A percentile compares a stretch with the other conserved stretches of the same genome.
phyloP scores from a whole-genome alignment of 1,140 invertebrate species.

The Ectropis grisescens region DNA sequence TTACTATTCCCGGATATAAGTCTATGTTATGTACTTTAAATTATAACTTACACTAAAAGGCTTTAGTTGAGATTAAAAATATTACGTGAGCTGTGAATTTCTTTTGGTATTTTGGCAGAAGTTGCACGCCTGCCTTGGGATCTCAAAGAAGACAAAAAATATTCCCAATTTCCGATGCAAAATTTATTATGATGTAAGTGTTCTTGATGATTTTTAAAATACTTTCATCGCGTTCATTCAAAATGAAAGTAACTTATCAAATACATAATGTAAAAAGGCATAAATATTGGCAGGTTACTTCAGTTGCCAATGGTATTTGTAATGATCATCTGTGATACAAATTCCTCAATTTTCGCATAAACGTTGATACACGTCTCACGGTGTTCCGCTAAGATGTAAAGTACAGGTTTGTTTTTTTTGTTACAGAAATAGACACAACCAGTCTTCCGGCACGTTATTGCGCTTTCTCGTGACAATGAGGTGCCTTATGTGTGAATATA shows the following conservation, averaged over 20 bases:
- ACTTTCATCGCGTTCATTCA: too few relatives aligned
- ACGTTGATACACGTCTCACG: too few relatives aligned
- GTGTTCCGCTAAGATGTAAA: too few relatives aligned
- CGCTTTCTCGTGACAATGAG: conserved; percentile 56
- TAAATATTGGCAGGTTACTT: conserved; percentile 39
- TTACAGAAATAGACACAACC: conserved; percentile 63
- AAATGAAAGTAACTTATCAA: too few relatives aligned
- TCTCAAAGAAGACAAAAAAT: conserved; percentile 68
- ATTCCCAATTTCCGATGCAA: conserved; percentile 63
- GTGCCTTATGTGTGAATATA: conserved; percentile 46
- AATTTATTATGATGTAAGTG: conserved; percentile 68
- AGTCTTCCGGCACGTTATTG: conserved; percentile 58
- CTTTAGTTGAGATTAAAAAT: too few relatives aligned
- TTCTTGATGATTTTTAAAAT: conserved; percentile 22
- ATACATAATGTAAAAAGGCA: too few relatives aligned
- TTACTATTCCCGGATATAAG: too few relatives aligned
- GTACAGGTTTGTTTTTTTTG: conserved; percentile 19
- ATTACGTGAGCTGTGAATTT: conserved; percentile 26
- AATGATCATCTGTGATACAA: too few relatives aligned
- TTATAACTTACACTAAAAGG: too few relatives aligned
- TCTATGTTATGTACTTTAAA: too few relatives aligned
- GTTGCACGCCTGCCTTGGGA: conserved; percentile 68
- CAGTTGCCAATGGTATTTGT: conserved; percentile 18
- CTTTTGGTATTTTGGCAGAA: conserved; percentile 61
- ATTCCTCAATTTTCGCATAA: too few relatives aligned